phyloP scores from a whole-genome alignment of 2,888 invertebrate species.

The Eurois occulta region DNA sequence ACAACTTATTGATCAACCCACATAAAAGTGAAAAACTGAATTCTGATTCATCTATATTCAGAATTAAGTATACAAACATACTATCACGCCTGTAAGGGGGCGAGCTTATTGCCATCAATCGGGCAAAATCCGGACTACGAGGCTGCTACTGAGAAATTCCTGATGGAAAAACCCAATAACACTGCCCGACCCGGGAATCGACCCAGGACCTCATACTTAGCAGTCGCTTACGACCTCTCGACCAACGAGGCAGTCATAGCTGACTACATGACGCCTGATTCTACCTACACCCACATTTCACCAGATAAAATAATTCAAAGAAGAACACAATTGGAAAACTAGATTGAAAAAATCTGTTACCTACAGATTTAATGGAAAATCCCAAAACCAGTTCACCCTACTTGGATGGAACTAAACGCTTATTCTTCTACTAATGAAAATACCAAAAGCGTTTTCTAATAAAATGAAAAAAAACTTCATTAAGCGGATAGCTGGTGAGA shows the following conservation, averaged over 20 bases:
- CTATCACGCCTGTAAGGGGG: too few relatives aligned
- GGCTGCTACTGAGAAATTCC: background rate
- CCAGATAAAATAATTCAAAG: background rate
- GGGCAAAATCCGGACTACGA: background rate
- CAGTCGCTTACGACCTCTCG: too few relatives aligned
- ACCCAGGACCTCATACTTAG: too few relatives aligned
- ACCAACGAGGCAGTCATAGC: background rate
- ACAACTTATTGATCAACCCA: too few relatives aligned
- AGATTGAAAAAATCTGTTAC: background rate
- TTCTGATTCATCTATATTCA: too few relatives aligned
- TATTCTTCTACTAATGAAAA: background rate
- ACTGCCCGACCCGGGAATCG: too few relatives aligned
- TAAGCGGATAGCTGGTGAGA: slow-evolving; percentile 8
- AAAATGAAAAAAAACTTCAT: slow-evolving; percentile 7
- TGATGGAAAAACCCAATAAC: background rate
- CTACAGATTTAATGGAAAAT: background rate
- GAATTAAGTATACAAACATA: too few relatives aligned
- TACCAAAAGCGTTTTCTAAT: background rate
- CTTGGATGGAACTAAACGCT: background rate
- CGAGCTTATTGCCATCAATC: background rate
- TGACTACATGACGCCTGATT: background rate
- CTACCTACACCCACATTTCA: background rate
- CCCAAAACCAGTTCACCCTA: background rate
- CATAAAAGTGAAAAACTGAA: too few relatives aligned
- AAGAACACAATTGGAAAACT: background rate